Evolutionary conservation across 2,113 vertebrate species (phyloP).

Genomic region (Aphyosemion australe): DNA sequence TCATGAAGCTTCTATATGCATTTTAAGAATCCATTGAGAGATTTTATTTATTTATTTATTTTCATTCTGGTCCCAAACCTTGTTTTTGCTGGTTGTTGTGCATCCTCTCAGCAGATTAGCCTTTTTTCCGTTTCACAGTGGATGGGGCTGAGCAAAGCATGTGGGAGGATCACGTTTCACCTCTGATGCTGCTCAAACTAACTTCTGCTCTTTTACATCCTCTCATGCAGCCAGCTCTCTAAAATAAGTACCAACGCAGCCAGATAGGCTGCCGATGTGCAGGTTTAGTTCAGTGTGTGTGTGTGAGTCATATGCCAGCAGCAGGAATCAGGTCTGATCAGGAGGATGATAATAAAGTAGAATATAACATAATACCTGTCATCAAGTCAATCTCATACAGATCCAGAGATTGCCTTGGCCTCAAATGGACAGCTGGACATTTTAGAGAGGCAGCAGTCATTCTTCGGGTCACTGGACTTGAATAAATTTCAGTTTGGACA

Average conservation of each 20-base stretch:
- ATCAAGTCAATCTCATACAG: neutral
- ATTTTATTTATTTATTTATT: slow-evolving; percentile 1
- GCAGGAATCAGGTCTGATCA: slow-evolving; percentile 1
- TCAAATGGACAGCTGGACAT: no score
- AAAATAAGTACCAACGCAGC: slow-evolving; percentile 22
- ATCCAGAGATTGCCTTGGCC: neutral
- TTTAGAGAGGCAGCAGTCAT: no score
- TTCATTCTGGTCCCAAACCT: neutral
- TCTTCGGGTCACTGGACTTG: no score
- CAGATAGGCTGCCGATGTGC: slow-evolving; percentile 55
- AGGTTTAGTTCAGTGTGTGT: slow-evolving; percentile 31
- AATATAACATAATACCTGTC: neutral
- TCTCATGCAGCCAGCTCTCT: slow-evolving; percentile 22
- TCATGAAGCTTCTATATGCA: neutral
- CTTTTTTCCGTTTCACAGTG: slow-evolving; percentile 37
- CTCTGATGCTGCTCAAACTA: slow-evolving; percentile 46
- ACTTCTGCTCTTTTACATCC: slow-evolving; percentile 40
- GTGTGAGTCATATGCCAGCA: slow-evolving; percentile 2
- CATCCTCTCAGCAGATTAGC: slow-evolving; percentile 45
- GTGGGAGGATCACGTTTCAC: slow-evolving; percentile 63
- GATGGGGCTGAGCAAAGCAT: slow-evolving; percentile 15
- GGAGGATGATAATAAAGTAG: slow-evolving; percentile 2
- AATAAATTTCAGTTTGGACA: no score
- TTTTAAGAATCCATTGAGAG: neutral
- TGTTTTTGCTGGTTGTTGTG: slow-evolving; percentile 21